Base-by-base conservation (phyloP, 2,888 invertebrate genomes). In the Catotricha subobsoleta region DNA sequence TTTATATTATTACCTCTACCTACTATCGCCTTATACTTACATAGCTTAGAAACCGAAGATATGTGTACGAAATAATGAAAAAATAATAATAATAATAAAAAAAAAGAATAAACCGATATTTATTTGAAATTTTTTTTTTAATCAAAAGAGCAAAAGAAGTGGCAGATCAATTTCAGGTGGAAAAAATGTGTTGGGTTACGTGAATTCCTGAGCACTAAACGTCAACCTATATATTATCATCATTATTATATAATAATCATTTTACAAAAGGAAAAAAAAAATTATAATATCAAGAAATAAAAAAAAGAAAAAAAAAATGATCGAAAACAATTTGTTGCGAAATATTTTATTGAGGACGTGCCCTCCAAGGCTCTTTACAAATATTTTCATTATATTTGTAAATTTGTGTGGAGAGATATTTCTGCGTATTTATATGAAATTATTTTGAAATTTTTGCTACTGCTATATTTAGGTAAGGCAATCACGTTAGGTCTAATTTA, bases 311-410 rank as follows among this genome's bases (percentile, higher is more conserved):
- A 34, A n/a, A 34, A 20, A 21, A 39, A 19, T 20, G 12, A 39
- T 39, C 15, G 21, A 18, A 29, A 19, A 23, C 21, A 39, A 39
- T 39, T 39, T 39, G 39, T 39, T 39, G 39, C 30, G 30, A 39
- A 39, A 39, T 39, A 39, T 20, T 39, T 39, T 39, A 29, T 30
- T 39, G 39, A 39, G 30, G 39, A 39, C 39, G 39, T 39, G 39
- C 39, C 39, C 27, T 25, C 28, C 27, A 39, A 28, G 39, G 39
- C 19, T 39, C 28, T 21, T 34, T 21, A 20, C 34, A 34, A n/a
- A n/a, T n/a, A n/a, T n/a, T n/a, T n/a, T n/a, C n/a, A n/a, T n/a
- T n/a, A n/a, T n/a, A n/a, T n/a, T n/a, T n/a, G n/a, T n/a, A n/a
- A n/a, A n/a, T n/a, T n/a, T n/a, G n/a, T n/a, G n/a, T n/a, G n/a